Percentiles rank a stretch among this genome's conserved stretches.
Evolutionary conservation across 2,888 invertebrate species (phyloP).

Genomic region (Eledona agricola): DNA sequence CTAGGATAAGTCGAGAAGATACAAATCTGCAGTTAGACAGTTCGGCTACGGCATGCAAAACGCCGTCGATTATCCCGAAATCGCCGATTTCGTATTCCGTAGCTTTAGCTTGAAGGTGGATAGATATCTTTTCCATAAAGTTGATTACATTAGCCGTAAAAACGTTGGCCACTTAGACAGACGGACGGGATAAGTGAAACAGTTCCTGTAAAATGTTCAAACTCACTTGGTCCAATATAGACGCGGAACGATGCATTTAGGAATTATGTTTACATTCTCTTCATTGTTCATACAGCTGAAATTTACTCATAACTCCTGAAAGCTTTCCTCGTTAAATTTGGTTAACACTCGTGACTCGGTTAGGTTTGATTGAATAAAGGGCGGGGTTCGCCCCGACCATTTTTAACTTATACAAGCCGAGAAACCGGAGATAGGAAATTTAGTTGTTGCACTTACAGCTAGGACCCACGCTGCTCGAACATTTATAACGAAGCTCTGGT

Average conservation of each 20-base stretch:
- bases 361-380: not conserved
- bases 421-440: no score
- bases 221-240: constrained; percentile 24
- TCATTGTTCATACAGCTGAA: constrained; percentile 9
- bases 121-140: constrained; percentile 48
- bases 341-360: not conserved
- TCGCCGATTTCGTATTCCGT: constrained; percentile 48
- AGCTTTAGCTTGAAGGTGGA: constrained; percentile 44
- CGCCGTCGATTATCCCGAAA: constrained; percentile 46
- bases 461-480: no score
- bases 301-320: constrained; percentile 13
- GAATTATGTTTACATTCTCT: constrained; percentile 29
- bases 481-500: not conserved
- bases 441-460: no score
- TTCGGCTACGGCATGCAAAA: constrained; percentile 43
- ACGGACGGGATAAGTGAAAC: constrained; percentile 42
- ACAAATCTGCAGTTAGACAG: constrained; percentile 45
- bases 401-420: no score
- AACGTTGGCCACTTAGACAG: constrained; percentile 45
- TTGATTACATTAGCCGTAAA: constrained; percentile 49
- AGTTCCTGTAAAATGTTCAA: constrained; percentile 27
- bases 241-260: constrained; percentile 17
- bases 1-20: constrained; percentile 40
- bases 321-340: constrained; percentile 9
- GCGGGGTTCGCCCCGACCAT: no score